Base-by-base conservation (phyloP, 2,888 invertebrate genomes). In the Dryococelus australis region DNA sequence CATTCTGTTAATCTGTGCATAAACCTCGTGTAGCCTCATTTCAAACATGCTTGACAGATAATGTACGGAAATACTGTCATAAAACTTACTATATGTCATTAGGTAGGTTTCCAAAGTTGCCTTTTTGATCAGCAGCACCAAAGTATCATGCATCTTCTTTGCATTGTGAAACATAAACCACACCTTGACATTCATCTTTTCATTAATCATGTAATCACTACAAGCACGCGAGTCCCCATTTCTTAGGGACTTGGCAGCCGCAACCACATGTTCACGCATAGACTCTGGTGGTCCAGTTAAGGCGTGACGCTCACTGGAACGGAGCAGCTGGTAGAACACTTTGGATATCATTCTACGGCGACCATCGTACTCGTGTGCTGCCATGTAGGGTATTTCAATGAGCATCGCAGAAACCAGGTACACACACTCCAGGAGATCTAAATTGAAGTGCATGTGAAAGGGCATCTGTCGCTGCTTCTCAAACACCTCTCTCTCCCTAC, bases 391-490 rank as follows among this genome's bases (percentile, higher is more conserved):
- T 89, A 99, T 99, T 93, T 99, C 99, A 89, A 99, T 97, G 89
- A 99, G 94, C 99, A 99, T 99, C 12, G 99, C 99, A 0, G 99
- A 99, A 27, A 99, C 99, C 87, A 99, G 94, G 91, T 99, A 99
- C 80, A 99, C 99, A 92, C 99, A 99, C 92, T 99, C 99, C 86
- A 99, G 94, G 88, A 99, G 94, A 92, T 99, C 99, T 91, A 99
- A 93, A 93, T 99, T 99, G 90, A 99, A 99, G 93, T 99, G 99
- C 98, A 99, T 99, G 92, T 99, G 99, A 95, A 99, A 99, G 0
- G 99, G 99, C 96, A 99, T 97, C 93, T 99, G 98, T 43, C 99
- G 95, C 91, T 98, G 97, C 91, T 99, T 98, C 91, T 99, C 99
- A 86, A 99, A 97, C 92, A 99, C 99, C 92, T 99, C 99, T 92